These are phyloP conservation scores for Cataglyphis altisquamis DNA, from an alignment of 2,888 invertebrate species.

Conservation along the genomic window DNA sequence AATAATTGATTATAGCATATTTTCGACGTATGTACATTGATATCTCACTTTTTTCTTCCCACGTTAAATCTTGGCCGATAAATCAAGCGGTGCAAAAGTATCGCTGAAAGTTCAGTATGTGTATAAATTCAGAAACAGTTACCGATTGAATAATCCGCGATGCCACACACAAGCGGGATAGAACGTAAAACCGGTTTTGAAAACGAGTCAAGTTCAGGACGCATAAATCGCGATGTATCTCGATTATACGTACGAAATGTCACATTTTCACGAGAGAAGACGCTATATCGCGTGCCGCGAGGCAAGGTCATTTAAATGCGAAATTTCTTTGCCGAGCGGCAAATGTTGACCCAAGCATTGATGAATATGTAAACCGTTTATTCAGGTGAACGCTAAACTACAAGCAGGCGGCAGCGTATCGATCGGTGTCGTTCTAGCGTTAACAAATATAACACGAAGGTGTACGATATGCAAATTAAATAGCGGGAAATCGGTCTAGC, in stretches of 20 bases:
- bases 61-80: neutral
- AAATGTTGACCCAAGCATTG: conserved; percentile 69
- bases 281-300: conserved; percentile 14
- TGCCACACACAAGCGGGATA: conserved; percentile 24
- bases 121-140: conserved; percentile 40
- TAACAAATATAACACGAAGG: conserved; percentile 58
- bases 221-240: conserved; percentile 44
- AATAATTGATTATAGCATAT: neutral
- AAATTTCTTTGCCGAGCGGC: conserved; percentile 57
- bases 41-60: neutral
- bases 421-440: conserved; percentile 53
- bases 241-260: conserved; percentile 38
- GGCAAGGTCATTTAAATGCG: conserved; percentile 57
- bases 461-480: conserved; percentile 65
- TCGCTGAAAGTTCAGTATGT: conserved; percentile 11
- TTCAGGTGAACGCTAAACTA: conserved; percentile 66
- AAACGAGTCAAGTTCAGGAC: conserved; percentile 61
- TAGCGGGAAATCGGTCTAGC: conserved; percentile 52
- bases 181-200: conserved; percentile 60
- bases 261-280: conserved; percentile 34
- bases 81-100: conserved; percentile 14
- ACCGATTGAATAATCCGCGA: conserved; percentile 48
- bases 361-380: conserved; percentile 67
- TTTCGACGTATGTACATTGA: neutral
- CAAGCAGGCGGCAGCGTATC: conserved; percentile 43